A percentile compares a stretch with the other conserved stretches of the same genome.
Conservation (phyloP, 2,113 vertebrate species). For the Perca fluviatilis region DNA sequence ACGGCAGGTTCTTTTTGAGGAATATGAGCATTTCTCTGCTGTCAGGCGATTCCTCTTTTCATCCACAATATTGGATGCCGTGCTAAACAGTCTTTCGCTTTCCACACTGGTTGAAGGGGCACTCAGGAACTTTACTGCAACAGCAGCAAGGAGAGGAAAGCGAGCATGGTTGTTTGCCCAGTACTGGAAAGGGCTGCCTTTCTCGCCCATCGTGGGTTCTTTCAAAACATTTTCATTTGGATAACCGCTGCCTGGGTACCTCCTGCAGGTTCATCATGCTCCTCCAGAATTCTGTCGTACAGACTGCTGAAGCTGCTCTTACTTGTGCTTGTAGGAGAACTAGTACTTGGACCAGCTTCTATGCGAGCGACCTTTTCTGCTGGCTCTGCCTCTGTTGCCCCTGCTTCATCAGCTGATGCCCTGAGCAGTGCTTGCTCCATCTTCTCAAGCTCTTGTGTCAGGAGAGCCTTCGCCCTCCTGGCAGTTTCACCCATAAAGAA, state of each 20-base stretch:
- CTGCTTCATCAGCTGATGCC: not conserved
- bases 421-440: too few species aligned
- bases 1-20: not conserved
- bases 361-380: conserved; percentile 8
- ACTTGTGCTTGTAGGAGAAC: not conserved
- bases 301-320: conserved; percentile 13
- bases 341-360: conserved; percentile 6
- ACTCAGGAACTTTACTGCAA: not conserved
- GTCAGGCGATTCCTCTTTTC: not conserved
- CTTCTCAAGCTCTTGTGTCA: not conserved
- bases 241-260: too few species aligned
- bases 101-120: not conserved
- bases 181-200: conserved; percentile 12
- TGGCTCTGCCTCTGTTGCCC: conserved; percentile 5
- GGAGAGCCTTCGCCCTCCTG: not conserved
- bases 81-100: conserved; percentile 7
- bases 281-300: conserved; percentile 4
- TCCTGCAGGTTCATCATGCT: not conserved
- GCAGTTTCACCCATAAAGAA: too few species aligned
- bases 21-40: not conserved
- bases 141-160: not conserved
- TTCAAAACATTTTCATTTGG: conserved; percentile 10
- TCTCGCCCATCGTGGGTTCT: not conserved
- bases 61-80: not conserved
- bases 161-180: conserved; percentile 1